Conservation (phyloP, 1,140 invertebrate genomes). For the Onthophagus taurus region DNA sequence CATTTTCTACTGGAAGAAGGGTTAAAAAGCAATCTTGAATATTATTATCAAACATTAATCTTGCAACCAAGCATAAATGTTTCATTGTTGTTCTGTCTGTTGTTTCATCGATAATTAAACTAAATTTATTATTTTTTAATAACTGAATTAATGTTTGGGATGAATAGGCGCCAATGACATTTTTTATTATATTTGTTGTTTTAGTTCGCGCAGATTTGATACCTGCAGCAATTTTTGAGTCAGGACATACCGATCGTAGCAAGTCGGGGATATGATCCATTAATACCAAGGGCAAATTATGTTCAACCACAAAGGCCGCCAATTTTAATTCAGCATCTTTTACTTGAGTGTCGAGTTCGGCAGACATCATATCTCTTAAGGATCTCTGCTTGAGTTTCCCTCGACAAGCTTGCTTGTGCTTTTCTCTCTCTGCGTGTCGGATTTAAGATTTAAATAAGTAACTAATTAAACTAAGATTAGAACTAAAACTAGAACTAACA, state of each 20-base stretch:
- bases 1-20: background rate
- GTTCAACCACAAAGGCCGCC: constrained; percentile 1
- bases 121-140: constrained; percentile 22
- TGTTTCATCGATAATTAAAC: constrained; percentile 29
- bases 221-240: constrained; percentile 4
- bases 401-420: too few species aligned
- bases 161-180: background rate
- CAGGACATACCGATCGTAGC: background rate
- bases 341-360: background rate
- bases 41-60: background rate
- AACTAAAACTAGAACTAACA: too few species aligned
- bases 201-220: constrained; percentile 2
- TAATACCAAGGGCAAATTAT: constrained; percentile 4
- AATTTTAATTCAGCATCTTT: constrained; percentile 3
- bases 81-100: background rate
- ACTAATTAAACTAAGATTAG: too few species aligned
- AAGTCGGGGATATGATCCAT: background rate
- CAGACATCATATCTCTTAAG: background rate
- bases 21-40: background rate
- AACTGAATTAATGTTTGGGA: background rate
- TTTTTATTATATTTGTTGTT: constrained; percentile 2
- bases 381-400: background rate
- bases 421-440: background rate
- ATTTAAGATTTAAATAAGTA: too few species aligned
- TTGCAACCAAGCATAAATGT: background rate